Evolutionary conservation across 2,113 vertebrate genomes (phyloP).

Genomic region (Heterotilapia buettikoferi): DNA sequence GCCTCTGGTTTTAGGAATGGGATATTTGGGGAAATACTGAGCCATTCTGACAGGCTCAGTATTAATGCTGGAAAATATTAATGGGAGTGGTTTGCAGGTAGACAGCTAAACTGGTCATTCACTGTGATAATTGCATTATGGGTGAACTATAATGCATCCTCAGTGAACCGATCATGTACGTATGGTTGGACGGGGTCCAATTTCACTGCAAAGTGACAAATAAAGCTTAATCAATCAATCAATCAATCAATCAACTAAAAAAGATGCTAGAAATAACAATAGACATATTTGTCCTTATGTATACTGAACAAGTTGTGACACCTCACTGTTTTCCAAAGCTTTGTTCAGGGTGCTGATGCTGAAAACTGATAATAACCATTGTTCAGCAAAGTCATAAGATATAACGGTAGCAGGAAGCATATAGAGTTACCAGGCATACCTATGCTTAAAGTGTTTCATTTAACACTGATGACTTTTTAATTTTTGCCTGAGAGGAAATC

Average conservation of each 20-base stretch:
- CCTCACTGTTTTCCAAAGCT: background rate
- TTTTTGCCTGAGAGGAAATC: background rate
- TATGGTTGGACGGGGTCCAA: too few relatives aligned
- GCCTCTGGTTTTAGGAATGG: background rate
- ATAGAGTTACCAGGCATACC: background rate
- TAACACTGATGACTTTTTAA: slow-evolving; percentile 16
- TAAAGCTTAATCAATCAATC: too few relatives aligned
- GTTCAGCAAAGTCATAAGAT: background rate
- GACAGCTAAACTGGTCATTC: background rate
- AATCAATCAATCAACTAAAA: too few relatives aligned
- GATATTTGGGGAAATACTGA: background rate
- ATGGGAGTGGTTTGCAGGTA: background rate
- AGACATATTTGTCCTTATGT: too few relatives aligned
- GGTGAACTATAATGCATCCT: background rate
- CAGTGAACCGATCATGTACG: background rate
- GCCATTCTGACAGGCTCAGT: background rate
- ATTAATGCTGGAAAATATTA: background rate
- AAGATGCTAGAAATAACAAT: too few relatives aligned
- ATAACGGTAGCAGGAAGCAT: background rate
- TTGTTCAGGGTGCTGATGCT: background rate
- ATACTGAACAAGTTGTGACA: background rate
- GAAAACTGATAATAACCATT: background rate
- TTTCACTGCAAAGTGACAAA: too few relatives aligned
- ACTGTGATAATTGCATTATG: background rate
- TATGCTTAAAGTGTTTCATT: background rate